A percentile compares a stretch with the other conserved stretches of the same genome.
phyloP scores from a whole-genome alignment of 2,113 vertebrate genomes.

The Ascaphus truei region DNA sequence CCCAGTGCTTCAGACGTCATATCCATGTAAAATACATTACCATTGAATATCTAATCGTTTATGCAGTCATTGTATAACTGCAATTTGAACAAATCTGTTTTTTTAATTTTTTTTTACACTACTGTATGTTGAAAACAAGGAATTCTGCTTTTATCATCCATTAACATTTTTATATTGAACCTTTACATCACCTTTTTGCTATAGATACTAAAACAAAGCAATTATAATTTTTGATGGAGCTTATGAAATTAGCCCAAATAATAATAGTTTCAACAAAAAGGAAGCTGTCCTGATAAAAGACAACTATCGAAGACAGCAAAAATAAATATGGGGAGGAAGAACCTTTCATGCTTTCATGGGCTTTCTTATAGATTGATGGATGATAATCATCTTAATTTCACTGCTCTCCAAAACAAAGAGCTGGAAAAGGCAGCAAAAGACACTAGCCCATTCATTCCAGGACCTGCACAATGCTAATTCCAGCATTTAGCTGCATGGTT shows the following conservation, averaged over 20 bases:
- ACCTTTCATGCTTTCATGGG: slow-evolving; percentile 81
- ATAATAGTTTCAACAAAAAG: slow-evolving; percentile 79
- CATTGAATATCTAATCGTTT: background rate
- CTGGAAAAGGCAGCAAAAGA: slow-evolving; percentile 83
- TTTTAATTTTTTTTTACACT: slow-evolving; percentile 43
- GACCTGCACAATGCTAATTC: slow-evolving; percentile 98
- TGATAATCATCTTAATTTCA: slow-evolving; percentile 96
- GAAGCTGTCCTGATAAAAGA: slow-evolving; percentile 79
- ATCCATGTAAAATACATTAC: background rate
- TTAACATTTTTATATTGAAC: slow-evolving; percentile 48
- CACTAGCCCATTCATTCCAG: slow-evolving; percentile 92
- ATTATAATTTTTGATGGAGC: slow-evolving; percentile 67
- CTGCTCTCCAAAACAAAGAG: slow-evolving; percentile 87
- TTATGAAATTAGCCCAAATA: slow-evolving; percentile 73
- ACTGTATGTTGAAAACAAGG: slow-evolving; percentile 40
- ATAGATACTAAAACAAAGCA: slow-evolving; percentile 58
- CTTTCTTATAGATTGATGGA: slow-evolving; percentile 83
- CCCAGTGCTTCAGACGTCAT: background rate
- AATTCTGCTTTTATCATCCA: slow-evolving; percentile 48
- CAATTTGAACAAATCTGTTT: slow-evolving; percentile 39
- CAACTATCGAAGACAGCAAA: slow-evolving; percentile 80
- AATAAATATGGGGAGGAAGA: slow-evolving; percentile 78
- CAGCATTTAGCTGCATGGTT: slow-evolving; percentile 98
- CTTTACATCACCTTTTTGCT: slow-evolving; percentile 53
- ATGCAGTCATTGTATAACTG: slow-evolving; percentile 5